Base-by-base conservation (phyloP, 64 coral and sea anemone species). In the Stichodactyla helianthus region DNA sequence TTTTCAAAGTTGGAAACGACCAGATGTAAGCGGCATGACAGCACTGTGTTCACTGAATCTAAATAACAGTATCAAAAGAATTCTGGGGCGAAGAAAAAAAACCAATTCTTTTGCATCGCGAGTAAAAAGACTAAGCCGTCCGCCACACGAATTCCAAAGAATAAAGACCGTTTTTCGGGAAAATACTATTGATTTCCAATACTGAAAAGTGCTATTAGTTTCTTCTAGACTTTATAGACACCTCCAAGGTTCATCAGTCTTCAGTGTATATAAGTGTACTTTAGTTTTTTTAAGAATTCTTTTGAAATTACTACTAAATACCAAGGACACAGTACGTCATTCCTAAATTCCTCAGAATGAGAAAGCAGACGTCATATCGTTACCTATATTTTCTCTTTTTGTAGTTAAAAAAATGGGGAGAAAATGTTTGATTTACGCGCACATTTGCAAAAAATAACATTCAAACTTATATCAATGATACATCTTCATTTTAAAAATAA, bases 401-500 rank as follows among this genome's bases (percentile, higher is more conserved):
- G 35, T 44, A 44, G 35, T 44, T 44, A 44, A 44, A 44, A 44
- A 44, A 44, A 44, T 44, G 0, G 35, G 35, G 35, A 44, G 35
- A 44, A 44, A 44, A 44, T 44, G 68, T 74, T 19, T 74, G n/a
- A 74, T 74, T 65, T 65, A 65, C 62, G 5, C 3, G 23, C 12
- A 31, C 15, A 52, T 81, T 22, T 5, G 67, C 10, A 71, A 71
- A 81, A 81, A 54, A 81, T 81, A 52, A 81, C 52, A 81, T 52
- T 81, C 35, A 4, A 52, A 54, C 52, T 81, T 53, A 54, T 81
- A 81, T 74, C 68, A 74, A 27, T 74, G 60, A 55, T 51, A 22
- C 83, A 12, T 74, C 20, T 89, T 83, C 50, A 64, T 77, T 56
- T 84, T 51, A 76, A 71, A 87, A 83, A 82, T 68, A 68, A 62